phyloP scores from a whole-genome alignment of 2,113 vertebrate genomes.

The Zosterops lateralis region DNA sequence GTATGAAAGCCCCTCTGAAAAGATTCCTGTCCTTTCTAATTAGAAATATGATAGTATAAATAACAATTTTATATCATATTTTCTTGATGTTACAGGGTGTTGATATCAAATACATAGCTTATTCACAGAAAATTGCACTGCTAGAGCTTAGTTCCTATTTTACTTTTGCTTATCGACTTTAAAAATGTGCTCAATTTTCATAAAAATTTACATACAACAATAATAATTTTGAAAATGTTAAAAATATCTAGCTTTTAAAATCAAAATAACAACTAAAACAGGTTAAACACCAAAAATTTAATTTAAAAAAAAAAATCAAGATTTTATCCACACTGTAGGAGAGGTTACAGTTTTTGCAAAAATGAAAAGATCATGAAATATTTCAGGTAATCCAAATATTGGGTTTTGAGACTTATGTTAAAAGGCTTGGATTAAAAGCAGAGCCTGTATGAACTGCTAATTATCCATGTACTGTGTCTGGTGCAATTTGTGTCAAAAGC shows the following conservation, averaged over 20 bases:
- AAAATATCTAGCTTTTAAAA: not conserved
- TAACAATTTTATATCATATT: not conserved
- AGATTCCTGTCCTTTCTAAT: not conserved
- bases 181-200: not conserved
- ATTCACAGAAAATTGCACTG: not conserved
- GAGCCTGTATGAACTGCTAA: not conserved
- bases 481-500: constrained; percentile 11
- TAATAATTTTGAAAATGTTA: not conserved
- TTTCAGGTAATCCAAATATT: not conserved
- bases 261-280: not conserved
- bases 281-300: accelerated
- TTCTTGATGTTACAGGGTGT: not conserved
- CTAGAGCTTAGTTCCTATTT: not conserved
- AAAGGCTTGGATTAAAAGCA: not conserved
- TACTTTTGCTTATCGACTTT: not conserved
- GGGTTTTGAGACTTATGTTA: not conserved
- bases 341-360: not conserved
- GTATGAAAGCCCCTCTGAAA: not conserved
- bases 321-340: not conserved
- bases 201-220: not conserved
- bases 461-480: not conserved
- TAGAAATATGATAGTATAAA: not conserved
- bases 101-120: not conserved
- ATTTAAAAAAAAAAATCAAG: not conserved
- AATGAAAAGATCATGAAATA: not conserved